Conservation (phyloP, 2,113 vertebrate species). For the Pachycephala philippinensis region DNA sequence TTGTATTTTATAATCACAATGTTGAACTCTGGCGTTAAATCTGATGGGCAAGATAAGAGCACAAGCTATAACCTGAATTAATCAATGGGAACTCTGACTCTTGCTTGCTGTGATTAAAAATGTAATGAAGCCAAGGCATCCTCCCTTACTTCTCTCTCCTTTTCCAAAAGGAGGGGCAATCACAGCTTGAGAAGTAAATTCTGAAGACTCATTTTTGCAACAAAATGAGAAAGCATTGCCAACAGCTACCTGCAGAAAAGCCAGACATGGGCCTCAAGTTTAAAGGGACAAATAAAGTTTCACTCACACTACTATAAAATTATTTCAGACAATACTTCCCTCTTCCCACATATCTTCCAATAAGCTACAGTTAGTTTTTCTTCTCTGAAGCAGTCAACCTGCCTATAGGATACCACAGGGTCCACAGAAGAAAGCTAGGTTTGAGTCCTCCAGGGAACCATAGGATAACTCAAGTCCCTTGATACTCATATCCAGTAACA, state of each 20-base stretch:
- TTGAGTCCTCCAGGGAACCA: not conserved
- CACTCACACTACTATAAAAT: not conserved
- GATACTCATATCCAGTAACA: fast-evolving
- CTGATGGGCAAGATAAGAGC: not conserved
- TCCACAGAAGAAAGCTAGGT: not conserved
- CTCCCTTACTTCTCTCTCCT: not conserved
- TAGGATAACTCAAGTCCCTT: not conserved
- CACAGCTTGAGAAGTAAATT: not conserved
- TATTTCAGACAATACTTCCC: not conserved
- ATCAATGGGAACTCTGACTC: not conserved
- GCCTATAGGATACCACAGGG: not conserved
- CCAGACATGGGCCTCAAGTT: not conserved
- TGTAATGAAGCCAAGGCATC: not conserved
- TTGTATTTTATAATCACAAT: not conserved
- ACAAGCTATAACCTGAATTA: not conserved
- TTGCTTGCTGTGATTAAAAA: not conserved
- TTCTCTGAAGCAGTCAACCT: not conserved
- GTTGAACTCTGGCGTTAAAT: not conserved
- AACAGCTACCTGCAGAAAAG: not conserved
- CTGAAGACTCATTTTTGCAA: not conserved
- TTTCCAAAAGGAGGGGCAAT: not conserved
- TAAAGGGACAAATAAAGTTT: not conserved
- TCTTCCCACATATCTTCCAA: not conserved
- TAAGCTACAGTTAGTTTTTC: not conserved
- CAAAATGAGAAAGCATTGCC: not conserved